phyloP scores from a whole-genome alignment of 2,797 vertebrate species.

The Peromyscus eremicus region DNA sequence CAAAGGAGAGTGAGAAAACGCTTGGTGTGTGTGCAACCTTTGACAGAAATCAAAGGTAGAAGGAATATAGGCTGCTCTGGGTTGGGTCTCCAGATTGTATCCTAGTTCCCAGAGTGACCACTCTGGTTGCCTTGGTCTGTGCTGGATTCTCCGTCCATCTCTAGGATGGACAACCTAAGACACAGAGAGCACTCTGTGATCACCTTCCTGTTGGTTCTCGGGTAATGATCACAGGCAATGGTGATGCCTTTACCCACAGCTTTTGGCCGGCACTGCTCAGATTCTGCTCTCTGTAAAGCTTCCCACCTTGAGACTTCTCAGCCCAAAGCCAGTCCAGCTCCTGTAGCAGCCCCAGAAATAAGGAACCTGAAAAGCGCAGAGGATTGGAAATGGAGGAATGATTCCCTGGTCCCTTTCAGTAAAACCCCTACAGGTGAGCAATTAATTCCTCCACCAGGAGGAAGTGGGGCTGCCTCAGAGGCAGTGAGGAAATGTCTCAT shows the following conservation, averaged over 20 bases:
- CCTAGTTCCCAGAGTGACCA: neutral
- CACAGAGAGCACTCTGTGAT: neutral
- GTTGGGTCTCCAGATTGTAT: neutral
- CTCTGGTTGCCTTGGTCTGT: neutral
- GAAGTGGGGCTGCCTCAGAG: neutral
- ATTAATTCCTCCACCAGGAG: slow-evolving; percentile 3
- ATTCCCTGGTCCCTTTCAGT: neutral
- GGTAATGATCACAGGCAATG: neutral
- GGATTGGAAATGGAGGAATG: neutral
- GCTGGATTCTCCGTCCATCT: neutral
- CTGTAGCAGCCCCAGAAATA: neutral
- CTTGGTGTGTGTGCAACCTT: neutral
- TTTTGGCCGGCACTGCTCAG: neutral
- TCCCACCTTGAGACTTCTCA: neutral
- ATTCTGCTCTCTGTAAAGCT: neutral
- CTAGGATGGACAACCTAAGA: neutral
- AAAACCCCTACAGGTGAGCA: neutral
- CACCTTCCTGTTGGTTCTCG: neutral
- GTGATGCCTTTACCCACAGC: neutral
- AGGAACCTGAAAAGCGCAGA: neutral
- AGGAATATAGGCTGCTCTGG: neutral
- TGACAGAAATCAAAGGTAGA: neutral
- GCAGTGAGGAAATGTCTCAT: slow-evolving; percentile 52
- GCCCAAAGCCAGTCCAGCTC: neutral
- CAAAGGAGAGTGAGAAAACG: neutral